Evolutionary conservation across 2,113 vertebrate species (phyloP), one percentile per base, ranked within the genome.

Genomic region (Lagopus muta): DNA sequence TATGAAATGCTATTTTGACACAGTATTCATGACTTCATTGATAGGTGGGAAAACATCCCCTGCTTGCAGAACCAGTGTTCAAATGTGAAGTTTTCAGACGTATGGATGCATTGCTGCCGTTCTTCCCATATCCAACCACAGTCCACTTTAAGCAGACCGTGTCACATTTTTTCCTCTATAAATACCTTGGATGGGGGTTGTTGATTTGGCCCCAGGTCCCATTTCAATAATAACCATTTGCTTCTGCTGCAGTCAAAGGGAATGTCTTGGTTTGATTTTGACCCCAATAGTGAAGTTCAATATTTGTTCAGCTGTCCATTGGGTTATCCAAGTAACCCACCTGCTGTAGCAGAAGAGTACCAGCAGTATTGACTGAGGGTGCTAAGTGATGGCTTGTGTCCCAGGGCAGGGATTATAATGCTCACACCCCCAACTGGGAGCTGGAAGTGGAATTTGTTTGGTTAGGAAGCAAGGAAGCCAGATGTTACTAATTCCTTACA

Each of bases 81-180:
- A 70, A 15, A 32, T 43, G 16, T 62, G 69, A 38, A 28, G 45
- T 54, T 55, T 66, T 57, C 5, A 2, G 54, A 73, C 79, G 38
- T n/a, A 36, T 11, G 6, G 47, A 18, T 32, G 14, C 28, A 6
- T 55, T 60, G 28, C 24, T 48, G 8, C 0, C 0, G 0, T 50
- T 42, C 38, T 60, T 89, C 32, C 42, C 6, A 4, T 65, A 57
- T 74, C 15, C 52, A 82, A 20, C 32, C 24, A 62, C 38, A 40
- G 25, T 42, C 20, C 66, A 57, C 60, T 71, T 48, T 13, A 28
- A 34, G 30, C 36, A 8, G 52, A 25, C 36, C 15, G 27, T 74
- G 34, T 55, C 4, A 2, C 11, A 7, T 14, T 55, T 45, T 30
- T 28, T 10, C 18, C 21, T 16, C 0, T 77, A 6, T 60, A 42